phyloP scores from a whole-genome alignment of 2,113 vertebrate species.

The Lonchura striata region DNA sequence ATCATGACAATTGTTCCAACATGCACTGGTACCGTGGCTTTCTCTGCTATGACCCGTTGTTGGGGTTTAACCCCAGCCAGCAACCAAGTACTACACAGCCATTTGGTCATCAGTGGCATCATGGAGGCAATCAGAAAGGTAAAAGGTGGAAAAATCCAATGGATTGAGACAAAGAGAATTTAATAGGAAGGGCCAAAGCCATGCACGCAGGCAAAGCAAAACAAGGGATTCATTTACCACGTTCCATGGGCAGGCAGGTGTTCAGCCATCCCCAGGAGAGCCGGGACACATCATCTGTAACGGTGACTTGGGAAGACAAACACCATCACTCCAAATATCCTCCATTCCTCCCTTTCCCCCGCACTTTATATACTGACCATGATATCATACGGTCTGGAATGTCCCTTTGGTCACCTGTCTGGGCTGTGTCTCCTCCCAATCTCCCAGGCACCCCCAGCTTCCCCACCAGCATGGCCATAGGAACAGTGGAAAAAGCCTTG shows the following conservation, averaged over 20 bases:
- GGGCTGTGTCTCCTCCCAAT: not conserved
- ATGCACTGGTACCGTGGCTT: no score
- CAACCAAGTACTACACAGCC: not conserved
- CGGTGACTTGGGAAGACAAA: not conserved
- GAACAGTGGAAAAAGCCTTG: not conserved
- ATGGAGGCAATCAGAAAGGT: not conserved
- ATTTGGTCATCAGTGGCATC: rapidly evolving
- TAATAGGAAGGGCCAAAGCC: not conserved
- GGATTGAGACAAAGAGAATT: not conserved
- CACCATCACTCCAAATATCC: not conserved
- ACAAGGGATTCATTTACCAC: rapidly evolving
- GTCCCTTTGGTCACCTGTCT: not conserved
- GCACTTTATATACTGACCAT: not conserved
- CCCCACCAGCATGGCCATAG: rapidly evolving
- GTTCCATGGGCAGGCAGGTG: not conserved
- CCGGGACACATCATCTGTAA: not conserved
- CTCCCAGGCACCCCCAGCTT: not conserved
- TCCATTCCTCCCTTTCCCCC: not conserved
- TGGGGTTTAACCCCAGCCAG: not conserved
- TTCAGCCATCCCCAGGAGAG: not conserved
- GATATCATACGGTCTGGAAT: not conserved
- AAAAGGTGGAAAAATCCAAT: not conserved
- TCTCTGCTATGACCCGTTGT: not conserved
- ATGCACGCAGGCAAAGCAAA: not conserved
- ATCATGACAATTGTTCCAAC: not conserved